phyloP scores from a whole-genome alignment of 1,140 invertebrate species.

The Scaptomyza pallida region DNA sequence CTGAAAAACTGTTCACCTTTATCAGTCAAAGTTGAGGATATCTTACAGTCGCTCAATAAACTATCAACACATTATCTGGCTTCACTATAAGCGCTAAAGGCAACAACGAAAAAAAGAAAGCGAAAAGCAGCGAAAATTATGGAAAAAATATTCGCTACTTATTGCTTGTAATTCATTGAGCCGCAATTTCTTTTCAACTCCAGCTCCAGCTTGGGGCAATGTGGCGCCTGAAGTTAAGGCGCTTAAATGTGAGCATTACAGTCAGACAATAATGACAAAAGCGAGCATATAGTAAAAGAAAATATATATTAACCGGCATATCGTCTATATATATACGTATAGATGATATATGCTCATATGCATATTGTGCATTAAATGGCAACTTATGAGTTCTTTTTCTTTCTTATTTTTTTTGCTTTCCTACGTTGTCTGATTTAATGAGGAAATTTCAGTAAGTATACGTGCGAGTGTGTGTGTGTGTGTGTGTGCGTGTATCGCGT shows the following conservation, averaged over 20 bases:
- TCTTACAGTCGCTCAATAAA: too few species aligned
- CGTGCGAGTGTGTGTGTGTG: neutral
- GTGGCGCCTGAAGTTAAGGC: conserved; percentile 37
- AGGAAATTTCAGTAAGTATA: conserved; percentile 39
- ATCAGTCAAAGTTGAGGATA: too few species aligned
- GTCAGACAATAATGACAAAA: conserved; percentile 20
- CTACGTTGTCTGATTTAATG: conserved; percentile 49
- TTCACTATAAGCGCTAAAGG: neutral
- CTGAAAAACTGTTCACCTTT: too few species aligned
- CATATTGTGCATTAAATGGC: conserved; percentile 58
- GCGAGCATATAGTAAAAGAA: neutral
- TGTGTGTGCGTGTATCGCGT: conserved; percentile 1
- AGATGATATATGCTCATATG: conserved; percentile 39
- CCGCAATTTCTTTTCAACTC: conserved; percentile 37
- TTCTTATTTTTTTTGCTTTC: neutral
- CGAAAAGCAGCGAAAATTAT: conserved; percentile 9
- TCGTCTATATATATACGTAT: conserved; percentile 22
- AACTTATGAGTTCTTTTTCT: conserved; percentile 43
- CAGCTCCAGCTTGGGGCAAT: conserved; percentile 8
- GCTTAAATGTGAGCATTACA: conserved; percentile 32
- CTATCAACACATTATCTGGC: neutral
- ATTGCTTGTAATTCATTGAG: conserved; percentile 43
- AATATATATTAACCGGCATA: conserved; percentile 15
- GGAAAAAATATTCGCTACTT: conserved; percentile 31
- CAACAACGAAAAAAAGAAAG: neutral